Base-by-base conservation (phyloP, 2,113 vertebrate species). In the Corvus hawaiiensis region DNA sequence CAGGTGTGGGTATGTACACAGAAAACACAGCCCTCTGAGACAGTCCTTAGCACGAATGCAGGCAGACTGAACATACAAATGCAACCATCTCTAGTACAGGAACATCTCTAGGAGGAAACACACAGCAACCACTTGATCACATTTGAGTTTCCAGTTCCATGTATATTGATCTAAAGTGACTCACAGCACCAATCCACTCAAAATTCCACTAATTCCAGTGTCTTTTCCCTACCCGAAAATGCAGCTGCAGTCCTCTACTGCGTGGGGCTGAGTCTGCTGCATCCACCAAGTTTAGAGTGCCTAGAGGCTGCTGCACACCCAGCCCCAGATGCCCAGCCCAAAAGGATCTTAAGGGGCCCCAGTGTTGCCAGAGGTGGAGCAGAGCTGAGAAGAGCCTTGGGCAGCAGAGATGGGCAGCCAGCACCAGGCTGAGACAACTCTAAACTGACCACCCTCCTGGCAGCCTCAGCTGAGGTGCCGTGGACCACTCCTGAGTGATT, bases 251-350 rank as follows among this genome's bases (percentile, higher is more conserved):
- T 10, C 9, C 32, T 16, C 4, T 22, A 14, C 1, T 9, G 6
- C 35, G 5, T 7, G 22, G 33, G n/a, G 37, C 10, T 35, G n/a
- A 58, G 44, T 52, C 10, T n/a, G 27, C 43, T 10, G 32, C 26
- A 59, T 28, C 49, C 52, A 20, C 41, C 5, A 2, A 39, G 75
- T 8, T 9, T 0, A 12, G 23, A 14, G 16, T 1, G 35, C 80
- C 35, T 1, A 6, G 11, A 6, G 19, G 61, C 39, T 27, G 46
- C 56, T 44, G 52, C 8, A 13, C 17, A 8, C 14, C 18, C 64
- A 16, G 48, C 46, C 52, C 37, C 44, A 51, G 16, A 5, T 4
- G 51, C 43, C 27, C 0, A 0, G 33, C 39, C 39, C 4, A 16
- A 13, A 21, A 28, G 11, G 52, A 23, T 39, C 54, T 49, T 2